Evolutionary conservation across 2,888 invertebrate species (phyloP).

Genomic region (Lutraria lutraria): DNA sequence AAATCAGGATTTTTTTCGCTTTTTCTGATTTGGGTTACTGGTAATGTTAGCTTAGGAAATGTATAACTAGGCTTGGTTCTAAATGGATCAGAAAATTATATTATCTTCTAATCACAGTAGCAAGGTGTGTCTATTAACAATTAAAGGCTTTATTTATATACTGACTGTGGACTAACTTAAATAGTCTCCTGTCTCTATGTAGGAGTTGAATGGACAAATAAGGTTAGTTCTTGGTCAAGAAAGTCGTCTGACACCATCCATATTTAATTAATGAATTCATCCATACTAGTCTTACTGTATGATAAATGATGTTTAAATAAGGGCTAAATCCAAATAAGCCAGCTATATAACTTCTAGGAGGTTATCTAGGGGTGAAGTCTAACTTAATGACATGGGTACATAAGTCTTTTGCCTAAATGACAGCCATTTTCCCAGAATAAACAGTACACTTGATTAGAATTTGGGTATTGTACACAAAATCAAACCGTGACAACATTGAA

Average conservation of each 20-base stretch:
- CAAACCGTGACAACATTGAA: not conserved
- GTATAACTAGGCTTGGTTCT: no score
- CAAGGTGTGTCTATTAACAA: no score
- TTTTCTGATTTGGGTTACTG: no score
- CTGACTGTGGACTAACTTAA: no score
- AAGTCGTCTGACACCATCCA: not conserved
- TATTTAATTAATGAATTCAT: slow-evolving; percentile 21
- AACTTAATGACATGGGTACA: slow-evolving; percentile 13
- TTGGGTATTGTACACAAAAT: slow-evolving; percentile 18
- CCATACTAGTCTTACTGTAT: not conserved
- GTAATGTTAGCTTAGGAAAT: no score
- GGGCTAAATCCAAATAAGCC: slow-evolving; percentile 13
- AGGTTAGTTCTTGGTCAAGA: slow-evolving; percentile 10
- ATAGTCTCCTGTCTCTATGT: not conserved
- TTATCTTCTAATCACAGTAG: no score
- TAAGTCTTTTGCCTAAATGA: slow-evolving; percentile 10
- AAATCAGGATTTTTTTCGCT: no score
- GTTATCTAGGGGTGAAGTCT: not conserved
- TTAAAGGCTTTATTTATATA: no score
- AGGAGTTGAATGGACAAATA: not conserved
- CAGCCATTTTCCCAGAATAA: slow-evolving; percentile 10
- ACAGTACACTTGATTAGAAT: slow-evolving; percentile 20
- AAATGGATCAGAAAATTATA: no score
- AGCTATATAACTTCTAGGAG: slow-evolving; percentile 2
- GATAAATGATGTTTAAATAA: slow-evolving; percentile 18